Evolutionary conservation across 2,888 invertebrate species (phyloP).

Genomic region (Aplocera efformata): DNA sequence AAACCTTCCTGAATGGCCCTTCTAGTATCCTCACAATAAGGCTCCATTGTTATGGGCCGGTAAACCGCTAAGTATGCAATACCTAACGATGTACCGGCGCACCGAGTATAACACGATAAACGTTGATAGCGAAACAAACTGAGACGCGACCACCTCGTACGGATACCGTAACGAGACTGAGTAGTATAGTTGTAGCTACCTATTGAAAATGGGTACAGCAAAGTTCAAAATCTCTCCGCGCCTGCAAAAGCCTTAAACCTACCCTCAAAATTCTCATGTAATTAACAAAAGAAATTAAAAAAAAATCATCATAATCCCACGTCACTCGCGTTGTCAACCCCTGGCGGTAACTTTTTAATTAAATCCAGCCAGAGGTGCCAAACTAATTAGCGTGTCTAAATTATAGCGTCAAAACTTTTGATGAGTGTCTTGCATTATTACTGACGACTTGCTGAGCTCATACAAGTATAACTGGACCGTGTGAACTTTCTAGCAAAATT

Average conservation of each 20-base stretch:
- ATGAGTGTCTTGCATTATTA: slow-evolving; percentile 33
- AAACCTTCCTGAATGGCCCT: no score
- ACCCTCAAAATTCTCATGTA: not conserved
- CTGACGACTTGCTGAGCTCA: slow-evolving; percentile 13
- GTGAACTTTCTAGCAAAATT: slow-evolving; percentile 5
- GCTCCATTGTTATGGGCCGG: no score
- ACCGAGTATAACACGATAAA: no score
- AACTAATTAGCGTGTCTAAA: slow-evolving; percentile 50
- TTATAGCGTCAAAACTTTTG: slow-evolving; percentile 32
- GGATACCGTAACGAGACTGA: no score
- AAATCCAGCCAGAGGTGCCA: slow-evolving; percentile 34
- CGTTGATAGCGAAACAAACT: no score
- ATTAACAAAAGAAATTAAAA: slow-evolving; percentile 2
- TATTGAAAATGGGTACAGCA: no score
- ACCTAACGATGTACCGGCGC: no score
- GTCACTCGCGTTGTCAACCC: slow-evolving; percentile 9
- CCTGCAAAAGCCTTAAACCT: not conserved
- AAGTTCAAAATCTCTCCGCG: no score
- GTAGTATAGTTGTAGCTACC: no score
- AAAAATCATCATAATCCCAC: slow-evolving; percentile 10
- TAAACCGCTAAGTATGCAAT: no score
- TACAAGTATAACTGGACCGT: slow-evolving; percentile 16
- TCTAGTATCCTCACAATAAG: no score
- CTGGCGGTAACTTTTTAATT: slow-evolving; percentile 14
- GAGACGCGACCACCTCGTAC: no score